A percentile compares a stretch with the other conserved stretches of the same genome.
phyloP scores from a whole-genome alignment of 1,140 invertebrate species.

The Drosophila orena region DNA sequence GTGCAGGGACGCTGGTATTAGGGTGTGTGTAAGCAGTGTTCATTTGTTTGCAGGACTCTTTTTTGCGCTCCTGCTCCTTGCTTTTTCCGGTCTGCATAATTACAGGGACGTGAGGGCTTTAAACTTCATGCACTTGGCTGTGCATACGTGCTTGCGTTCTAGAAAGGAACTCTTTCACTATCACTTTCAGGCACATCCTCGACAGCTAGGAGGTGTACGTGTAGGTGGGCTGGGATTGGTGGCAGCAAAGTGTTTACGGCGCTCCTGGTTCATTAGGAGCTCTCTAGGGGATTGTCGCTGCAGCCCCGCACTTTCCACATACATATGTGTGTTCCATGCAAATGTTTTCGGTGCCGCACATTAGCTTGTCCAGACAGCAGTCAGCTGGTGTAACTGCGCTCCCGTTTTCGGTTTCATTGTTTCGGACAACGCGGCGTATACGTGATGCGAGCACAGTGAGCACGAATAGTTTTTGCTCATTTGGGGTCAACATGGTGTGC shows the following conservation, averaged over 20 bases:
- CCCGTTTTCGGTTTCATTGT: slow-evolving; percentile 63
- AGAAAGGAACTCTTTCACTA: slow-evolving; percentile 61
- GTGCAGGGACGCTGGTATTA: slow-evolving; percentile 16
- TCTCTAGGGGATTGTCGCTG: slow-evolving; percentile 2
- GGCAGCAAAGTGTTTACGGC: slow-evolving; percentile 52
- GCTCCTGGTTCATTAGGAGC: slow-evolving; percentile 55
- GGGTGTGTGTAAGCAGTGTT: slow-evolving; percentile 17
- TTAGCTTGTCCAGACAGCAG: slow-evolving; percentile 57
- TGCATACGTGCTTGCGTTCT: slow-evolving; percentile 2
- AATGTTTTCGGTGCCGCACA: slow-evolving; percentile 49
- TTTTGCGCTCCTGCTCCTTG: slow-evolving; percentile 15
- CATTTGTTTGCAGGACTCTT: slow-evolving; percentile 39
- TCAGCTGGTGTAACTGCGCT: slow-evolving; percentile 29
- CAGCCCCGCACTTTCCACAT: background rate
- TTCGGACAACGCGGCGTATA: slow-evolving; percentile 43
- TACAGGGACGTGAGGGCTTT: slow-evolving; percentile 50
- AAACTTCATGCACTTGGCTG: slow-evolving; percentile 16
- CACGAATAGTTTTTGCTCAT: slow-evolving; percentile 2
- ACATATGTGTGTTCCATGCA: slow-evolving; percentile 51
- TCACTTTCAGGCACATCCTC: slow-evolving; percentile 53
- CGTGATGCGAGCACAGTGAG: slow-evolving; percentile 37
- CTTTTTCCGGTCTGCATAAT: slow-evolving; percentile 45
- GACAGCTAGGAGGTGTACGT: background rate
- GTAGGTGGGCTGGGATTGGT: background rate
- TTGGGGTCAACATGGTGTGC: slow-evolving; percentile 26